Percentiles rank a stretch among this genome's conserved stretches.
Evolutionary conservation across 2,797 vertebrate genomes (phyloP).

Genomic region (Urophycis tenuis): DNA sequence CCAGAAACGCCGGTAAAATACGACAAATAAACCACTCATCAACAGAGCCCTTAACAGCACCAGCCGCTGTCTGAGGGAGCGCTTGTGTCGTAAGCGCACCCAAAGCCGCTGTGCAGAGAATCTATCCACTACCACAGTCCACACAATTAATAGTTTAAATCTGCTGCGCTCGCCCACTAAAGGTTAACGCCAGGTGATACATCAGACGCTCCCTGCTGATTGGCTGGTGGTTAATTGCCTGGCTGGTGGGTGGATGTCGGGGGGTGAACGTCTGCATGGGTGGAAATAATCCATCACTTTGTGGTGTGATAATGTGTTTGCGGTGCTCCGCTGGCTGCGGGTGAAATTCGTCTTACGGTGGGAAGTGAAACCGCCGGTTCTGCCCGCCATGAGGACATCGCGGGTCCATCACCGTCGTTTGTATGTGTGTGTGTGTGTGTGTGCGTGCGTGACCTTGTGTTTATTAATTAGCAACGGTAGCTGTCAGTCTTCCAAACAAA

Average conservation of each 20-base stretch:
- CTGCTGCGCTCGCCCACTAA: conserved; percentile 59
- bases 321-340: conserved; percentile 63
- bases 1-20: not conserved
- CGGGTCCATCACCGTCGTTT: not conserved
- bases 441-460: conserved; percentile 4
- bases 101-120: not conserved
- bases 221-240: conserved; percentile 74
- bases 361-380: conserved; percentile 9
- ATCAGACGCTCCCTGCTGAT: conserved; percentile 66
- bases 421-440: not conserved
- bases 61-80: not conserved
- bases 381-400: not conserved
- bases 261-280: conserved; percentile 70
- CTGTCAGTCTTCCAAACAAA: too few relatives aligned
- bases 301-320: conserved; percentile 78
- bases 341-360: conserved; percentile 42
- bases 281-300: conserved; percentile 77
- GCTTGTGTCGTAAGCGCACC: not conserved
- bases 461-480: too few relatives aligned
- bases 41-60: not conserved
- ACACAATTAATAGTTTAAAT: conserved; percentile 67
- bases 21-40: not conserved
- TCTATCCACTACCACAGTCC: conserved; percentile 65
- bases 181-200: conserved; percentile 74
- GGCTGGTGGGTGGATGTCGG: conserved; percentile 76